Percentiles rank a stretch among this genome's conserved stretches.
Evolutionary conservation across 1,140 invertebrate genomes (phyloP).

Genomic region (Halesus radiatus): DNA sequence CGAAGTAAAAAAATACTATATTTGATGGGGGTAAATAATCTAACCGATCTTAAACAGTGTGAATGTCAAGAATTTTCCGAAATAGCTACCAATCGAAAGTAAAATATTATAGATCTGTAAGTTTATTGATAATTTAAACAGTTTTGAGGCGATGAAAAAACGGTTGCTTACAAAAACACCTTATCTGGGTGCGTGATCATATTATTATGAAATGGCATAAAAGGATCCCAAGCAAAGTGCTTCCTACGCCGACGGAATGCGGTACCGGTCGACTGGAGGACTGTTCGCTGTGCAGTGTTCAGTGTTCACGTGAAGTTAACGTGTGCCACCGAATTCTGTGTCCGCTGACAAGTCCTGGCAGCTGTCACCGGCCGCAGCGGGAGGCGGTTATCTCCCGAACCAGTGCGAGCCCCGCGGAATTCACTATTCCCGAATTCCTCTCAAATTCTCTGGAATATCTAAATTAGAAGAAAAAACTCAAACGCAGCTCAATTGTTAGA

Average conservation of each 20-base stretch:
- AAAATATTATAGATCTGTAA: no score
- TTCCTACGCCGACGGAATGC: background rate
- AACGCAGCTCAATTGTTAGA: conserved; percentile 40
- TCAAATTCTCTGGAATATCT: conserved; percentile 54
- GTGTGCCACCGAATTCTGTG: conserved; percentile 45
- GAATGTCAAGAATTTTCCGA: no score
- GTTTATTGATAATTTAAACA: no score
- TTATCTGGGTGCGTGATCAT: no score
- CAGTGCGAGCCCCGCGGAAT: conserved; percentile 43
- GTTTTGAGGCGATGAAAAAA: no score
- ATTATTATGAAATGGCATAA: no score
- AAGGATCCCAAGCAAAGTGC: no score
- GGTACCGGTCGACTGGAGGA: background rate
- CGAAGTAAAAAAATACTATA: no score
- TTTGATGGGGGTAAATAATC: no score
- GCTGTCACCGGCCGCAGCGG: conserved; percentile 44
- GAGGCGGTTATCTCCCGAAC: conserved; percentile 42
- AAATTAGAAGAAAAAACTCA: conserved; percentile 54
- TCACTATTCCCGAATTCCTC: conserved; percentile 51
- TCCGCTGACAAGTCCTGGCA: conserved; percentile 27
- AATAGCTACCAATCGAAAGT: no score
- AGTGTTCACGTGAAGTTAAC: conserved; percentile 35
- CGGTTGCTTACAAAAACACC: no score
- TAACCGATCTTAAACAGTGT: no score
- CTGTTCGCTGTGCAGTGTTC: background rate